Percentiles rank a stretch among this genome's conserved stretches.
These are phyloP conservation scores for Pristionchus fissidentatus DNA, from an alignment of 2,888 invertebrate genomes.

Conservation along the genomic window DNA sequence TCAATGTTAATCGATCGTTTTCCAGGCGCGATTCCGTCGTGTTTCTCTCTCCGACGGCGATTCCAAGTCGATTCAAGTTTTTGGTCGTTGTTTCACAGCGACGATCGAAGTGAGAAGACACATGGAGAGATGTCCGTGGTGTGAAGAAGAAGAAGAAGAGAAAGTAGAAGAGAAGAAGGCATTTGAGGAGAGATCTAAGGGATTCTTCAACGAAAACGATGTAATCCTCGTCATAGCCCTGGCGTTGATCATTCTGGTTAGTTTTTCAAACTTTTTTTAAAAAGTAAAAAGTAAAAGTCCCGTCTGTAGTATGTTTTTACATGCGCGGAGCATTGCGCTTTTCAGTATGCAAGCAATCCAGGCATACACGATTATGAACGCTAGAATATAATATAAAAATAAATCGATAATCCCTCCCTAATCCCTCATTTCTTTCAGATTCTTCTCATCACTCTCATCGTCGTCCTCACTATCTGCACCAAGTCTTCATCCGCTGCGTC, in stretches of 20 bases:
- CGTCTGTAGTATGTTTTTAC: too few relatives aligned
- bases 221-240: not conserved
- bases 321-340: too few relatives aligned
- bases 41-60: constrained; percentile 10
- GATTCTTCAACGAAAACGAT: not conserved
- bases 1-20: not conserved
- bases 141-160: not conserved
- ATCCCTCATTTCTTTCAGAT: not conserved
- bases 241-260: not conserved
- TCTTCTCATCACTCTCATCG: not conserved
- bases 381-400: not conserved
- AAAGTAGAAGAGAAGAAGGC: not conserved
- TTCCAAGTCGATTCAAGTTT: not conserved
- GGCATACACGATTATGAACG: too few relatives aligned
- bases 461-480: not conserved
- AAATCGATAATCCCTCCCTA: not conserved
- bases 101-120: constrained; percentile 4
- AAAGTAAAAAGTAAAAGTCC: too few relatives aligned
- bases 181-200: too few relatives aligned
- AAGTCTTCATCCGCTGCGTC: not conserved
- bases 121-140: constrained; percentile 1
- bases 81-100: constrained; percentile 15
- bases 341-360: too few relatives aligned
- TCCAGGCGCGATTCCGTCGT: constrained; percentile 19
- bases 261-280: not conserved